These are phyloP conservation scores for Channa argus DNA, from an alignment of 2,113 vertebrate species.

Conservation along the genomic window DNA sequence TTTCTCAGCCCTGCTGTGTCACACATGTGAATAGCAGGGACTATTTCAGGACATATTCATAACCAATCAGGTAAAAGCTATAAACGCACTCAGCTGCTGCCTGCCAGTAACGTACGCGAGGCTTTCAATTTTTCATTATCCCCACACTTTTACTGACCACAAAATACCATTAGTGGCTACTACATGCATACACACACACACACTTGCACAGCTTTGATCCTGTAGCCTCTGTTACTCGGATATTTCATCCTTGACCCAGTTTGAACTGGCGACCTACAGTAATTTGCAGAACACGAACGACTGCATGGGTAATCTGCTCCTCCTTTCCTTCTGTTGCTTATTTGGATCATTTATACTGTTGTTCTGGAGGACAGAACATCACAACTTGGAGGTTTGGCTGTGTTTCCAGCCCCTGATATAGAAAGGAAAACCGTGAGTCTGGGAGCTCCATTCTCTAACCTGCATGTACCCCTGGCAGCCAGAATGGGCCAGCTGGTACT, in stretches of 20 bases:
- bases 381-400: slow-evolving; percentile 61
- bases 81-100: slow-evolving; percentile 42
- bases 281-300: slow-evolving; percentile 62
- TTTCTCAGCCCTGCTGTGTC: slow-evolving; percentile 4
- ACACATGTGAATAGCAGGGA: slow-evolving; percentile 28
- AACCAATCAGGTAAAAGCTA: slow-evolving; percentile 44
- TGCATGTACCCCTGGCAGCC: slow-evolving; percentile 75
- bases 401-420: slow-evolving; percentile 62
- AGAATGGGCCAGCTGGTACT: slow-evolving; percentile 74
- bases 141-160: slow-evolving; percentile 39
- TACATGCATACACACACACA: slow-evolving; percentile 6
- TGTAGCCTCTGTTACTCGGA: slow-evolving; percentile 39
- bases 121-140: slow-evolving; percentile 49
- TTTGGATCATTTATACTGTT: slow-evolving; percentile 59
- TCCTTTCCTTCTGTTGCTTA: slow-evolving; percentile 71
- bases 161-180: slow-evolving; percentile 44
- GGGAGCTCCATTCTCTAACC: slow-evolving; percentile 72
- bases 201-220: slow-evolving; percentile 48
- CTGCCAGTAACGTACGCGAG: slow-evolving; percentile 45
- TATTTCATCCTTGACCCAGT: slow-evolving; percentile 69
- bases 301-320: slow-evolving; percentile 70
- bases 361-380: slow-evolving; percentile 49
- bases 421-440: slow-evolving; percentile 58
- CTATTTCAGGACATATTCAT: slow-evolving; percentile 44
- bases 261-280: slow-evolving; percentile 64